Conservation (phyloP, 2,797 vertebrate species). For the Parotocinclus haroldoi region DNA sequence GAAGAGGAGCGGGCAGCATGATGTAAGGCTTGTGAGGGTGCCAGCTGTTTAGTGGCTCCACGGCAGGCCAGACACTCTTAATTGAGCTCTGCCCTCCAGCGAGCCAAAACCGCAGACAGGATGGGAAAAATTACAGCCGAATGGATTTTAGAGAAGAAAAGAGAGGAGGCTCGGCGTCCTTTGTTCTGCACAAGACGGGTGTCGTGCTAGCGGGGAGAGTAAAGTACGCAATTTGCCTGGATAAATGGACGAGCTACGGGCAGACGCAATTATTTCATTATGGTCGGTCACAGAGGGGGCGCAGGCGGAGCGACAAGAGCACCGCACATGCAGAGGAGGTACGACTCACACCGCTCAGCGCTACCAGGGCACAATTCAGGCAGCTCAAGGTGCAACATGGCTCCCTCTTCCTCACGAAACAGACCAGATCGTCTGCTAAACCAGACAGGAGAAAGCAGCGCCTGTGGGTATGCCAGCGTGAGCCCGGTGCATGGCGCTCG, state of each 20-base stretch:
- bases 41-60: slow-evolving; percentile 85
- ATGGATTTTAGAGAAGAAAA: slow-evolving; percentile 52
- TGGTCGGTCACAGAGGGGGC: neutral
- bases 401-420: slow-evolving; percentile 27
- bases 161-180: neutral
- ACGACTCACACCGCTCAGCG: neutral
- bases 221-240: neutral
- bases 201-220: slow-evolving; percentile 4
- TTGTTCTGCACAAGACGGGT: slow-evolving; percentile 10
- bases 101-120: slow-evolving; percentile 63
- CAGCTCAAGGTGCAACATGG: slow-evolving; percentile 35
- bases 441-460: slow-evolving; percentile 18
- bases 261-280: slow-evolving; percentile 7
- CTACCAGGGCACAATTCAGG: slow-evolving; percentile 20
- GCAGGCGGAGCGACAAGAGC: neutral
- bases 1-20: slow-evolving; percentile 65
- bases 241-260: slow-evolving; percentile 7
- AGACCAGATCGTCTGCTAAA: slow-evolving; percentile 36
- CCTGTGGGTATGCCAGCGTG: slow-evolving; percentile 39
- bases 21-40: slow-evolving; percentile 89
- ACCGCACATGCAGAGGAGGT: too few relatives aligned
- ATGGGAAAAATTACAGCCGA: slow-evolving; percentile 65
- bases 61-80: slow-evolving; percentile 81
- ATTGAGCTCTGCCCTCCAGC: slow-evolving; percentile 69
- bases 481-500: neutral